A percentile compares a stretch with the other conserved stretches of the same genome.
Conservation (phyloP, 1,140 invertebrate genomes). For the Homarus americanus region DNA sequence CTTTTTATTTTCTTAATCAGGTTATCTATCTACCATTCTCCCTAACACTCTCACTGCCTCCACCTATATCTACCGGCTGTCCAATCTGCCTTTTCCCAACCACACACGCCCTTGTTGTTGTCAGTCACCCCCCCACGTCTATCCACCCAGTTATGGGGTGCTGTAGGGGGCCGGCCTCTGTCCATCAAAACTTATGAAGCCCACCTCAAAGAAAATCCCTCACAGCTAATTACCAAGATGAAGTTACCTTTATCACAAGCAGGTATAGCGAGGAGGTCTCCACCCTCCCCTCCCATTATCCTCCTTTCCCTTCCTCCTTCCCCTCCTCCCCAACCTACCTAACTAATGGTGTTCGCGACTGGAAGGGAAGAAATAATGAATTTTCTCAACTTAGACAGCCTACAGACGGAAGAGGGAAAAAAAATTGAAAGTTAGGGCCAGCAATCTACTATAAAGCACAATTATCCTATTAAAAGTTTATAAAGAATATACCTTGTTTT, state of each 20-base stretch:
- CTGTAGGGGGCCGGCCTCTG: not conserved
- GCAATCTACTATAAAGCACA: too few species aligned
- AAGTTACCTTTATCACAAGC: slow-evolving; percentile 34
- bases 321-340: not conserved
- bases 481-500: too few species aligned
- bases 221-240: slow-evolving; percentile 35
- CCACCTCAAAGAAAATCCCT: not conserved
- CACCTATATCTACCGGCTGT: too few species aligned
- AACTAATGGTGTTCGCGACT: slow-evolving; percentile 16
- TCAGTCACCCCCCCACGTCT: not conserved
- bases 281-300: not conserved
- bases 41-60: too few species aligned
- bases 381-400: slow-evolving; percentile 3
- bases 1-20: too few species aligned
- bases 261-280: slow-evolving; percentile 9
- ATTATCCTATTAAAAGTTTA: too few species aligned
- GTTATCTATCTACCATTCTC: too few species aligned
- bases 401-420: not conserved
- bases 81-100: too few species aligned
- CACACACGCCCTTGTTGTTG: too few species aligned
- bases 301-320: not conserved
- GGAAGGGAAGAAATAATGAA: slow-evolving; percentile 27
- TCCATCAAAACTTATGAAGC: not conserved
- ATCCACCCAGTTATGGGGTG: not conserved
- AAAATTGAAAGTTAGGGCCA: too few species aligned